Conservation (phyloP, 2,888 invertebrate genomes). For the Psylliodes chrysocephalus region DNA sequence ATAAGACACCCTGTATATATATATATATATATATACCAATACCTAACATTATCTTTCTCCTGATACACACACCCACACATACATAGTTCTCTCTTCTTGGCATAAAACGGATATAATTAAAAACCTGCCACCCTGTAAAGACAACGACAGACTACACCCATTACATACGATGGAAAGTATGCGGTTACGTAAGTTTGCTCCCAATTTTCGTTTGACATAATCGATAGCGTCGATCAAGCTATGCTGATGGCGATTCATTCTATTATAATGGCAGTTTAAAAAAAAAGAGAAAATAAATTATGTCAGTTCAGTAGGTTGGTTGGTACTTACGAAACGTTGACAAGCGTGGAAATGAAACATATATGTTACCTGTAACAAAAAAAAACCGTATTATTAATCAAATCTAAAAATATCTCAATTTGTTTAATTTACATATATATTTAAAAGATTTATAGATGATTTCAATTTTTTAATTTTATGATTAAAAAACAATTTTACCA, state of each 20-base stretch:
- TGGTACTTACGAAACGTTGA: slow-evolving; percentile 17
- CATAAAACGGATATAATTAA: background rate
- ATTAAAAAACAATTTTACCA: too few relatives aligned
- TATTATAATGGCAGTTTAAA: slow-evolving; percentile 6
- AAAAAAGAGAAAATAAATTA: slow-evolving; percentile 14
- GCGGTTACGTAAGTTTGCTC: slow-evolving; percentile 34
- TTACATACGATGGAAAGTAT: slow-evolving; percentile 38
- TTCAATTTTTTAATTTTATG: background rate
- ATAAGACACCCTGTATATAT: too few relatives aligned
- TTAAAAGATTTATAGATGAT: too few relatives aligned
- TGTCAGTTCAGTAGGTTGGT: background rate
- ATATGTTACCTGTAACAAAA: slow-evolving; percentile 23
- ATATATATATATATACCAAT: too few relatives aligned
- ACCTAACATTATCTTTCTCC: too few relatives aligned
- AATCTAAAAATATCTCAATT: background rate
- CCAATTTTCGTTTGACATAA: slow-evolving; percentile 35
- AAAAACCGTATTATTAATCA: background rate
- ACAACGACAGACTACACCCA: slow-evolving; percentile 24
- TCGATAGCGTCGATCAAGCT: slow-evolving; percentile 28
- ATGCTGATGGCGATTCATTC: slow-evolving; percentile 12
- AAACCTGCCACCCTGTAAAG: background rate
- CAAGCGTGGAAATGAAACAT: background rate
- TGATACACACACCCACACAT: too few relatives aligned
- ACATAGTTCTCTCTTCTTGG: too few relatives aligned
- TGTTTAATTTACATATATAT: too few relatives aligned